phyloP scores from a whole-genome alignment of 2,888 invertebrate genomes.

The Furcula furcula region DNA sequence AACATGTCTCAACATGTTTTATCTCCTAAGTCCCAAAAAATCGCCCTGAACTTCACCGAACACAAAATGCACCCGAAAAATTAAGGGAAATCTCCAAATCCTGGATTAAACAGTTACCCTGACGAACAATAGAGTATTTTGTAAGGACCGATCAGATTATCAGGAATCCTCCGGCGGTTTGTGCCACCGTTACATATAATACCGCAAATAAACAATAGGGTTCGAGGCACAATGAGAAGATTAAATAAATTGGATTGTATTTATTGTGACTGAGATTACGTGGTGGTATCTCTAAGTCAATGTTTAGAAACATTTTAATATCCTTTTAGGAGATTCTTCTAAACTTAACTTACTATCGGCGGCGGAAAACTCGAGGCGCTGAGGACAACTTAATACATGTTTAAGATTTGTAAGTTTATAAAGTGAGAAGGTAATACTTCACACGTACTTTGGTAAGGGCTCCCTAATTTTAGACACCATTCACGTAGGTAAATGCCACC shows the following conservation, averaged over 20 bases:
- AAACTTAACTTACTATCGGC: too few species aligned
- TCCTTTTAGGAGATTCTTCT: background rate
- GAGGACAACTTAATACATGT: too few species aligned
- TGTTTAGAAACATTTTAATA: slow-evolving; percentile 1
- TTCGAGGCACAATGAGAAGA: slow-evolving; percentile 3
- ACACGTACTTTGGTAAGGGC: too few species aligned
- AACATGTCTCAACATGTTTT: background rate
- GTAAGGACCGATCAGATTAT: slow-evolving; percentile 8
- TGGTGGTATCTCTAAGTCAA: slow-evolving; percentile 1
- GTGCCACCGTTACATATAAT: slow-evolving; percentile 12
- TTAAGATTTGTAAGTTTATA: too few species aligned
- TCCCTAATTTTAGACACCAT: too few species aligned
- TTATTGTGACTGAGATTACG: background rate
- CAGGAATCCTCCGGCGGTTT: slow-evolving; percentile 4
- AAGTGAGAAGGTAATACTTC: too few species aligned
- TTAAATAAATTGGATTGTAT: slow-evolving; percentile 3
- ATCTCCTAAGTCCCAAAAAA: slow-evolving; percentile 8
- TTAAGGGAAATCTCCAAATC: slow-evolving; percentile 10
- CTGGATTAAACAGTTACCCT: slow-evolving; percentile 4
- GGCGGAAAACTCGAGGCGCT: too few species aligned
- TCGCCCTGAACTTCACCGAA: slow-evolving; percentile 20
- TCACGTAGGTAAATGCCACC: too few species aligned
- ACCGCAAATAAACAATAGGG: slow-evolving; percentile 11
- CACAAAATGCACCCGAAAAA: slow-evolving; percentile 2
- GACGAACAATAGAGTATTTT: slow-evolving; percentile 13